Evolutionary conservation across 2,797 vertebrate species (phyloP), one percentile per base, ranked within the genome.

Genomic region (Lycodopsis pacificus): DNA sequence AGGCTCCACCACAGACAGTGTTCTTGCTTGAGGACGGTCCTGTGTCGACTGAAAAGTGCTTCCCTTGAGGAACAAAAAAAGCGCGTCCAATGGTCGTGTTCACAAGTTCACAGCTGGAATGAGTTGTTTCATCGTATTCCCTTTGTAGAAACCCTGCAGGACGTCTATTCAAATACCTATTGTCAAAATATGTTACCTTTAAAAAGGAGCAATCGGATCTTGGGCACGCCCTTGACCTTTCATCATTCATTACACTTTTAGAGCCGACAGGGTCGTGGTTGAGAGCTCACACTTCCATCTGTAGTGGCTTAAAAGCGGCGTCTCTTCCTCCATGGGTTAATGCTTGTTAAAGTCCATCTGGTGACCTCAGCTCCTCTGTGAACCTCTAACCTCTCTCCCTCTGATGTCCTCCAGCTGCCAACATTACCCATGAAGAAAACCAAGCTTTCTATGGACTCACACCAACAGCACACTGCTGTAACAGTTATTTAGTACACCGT

Each of bases 341-440:
- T 62, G 80, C 85, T 86, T 74, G 75, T 88, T 88, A 83, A 73
- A 81, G 79, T 77, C 87, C 86, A 91, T 91, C 89, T 90, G 88
- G 4, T 49, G 79, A 81, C 81, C 79, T 82, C 65, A 9, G 64
- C 65, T 62, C 83, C 75, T 71, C 75, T 63, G 59, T 71, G 82
- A 88, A 86, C 88, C 78, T 63, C 71, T 67, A 64, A 82, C 72
- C 87, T 57, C 22, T 10, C 49, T 10, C 17, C 46, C 73, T 64
- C 76, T 83, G 84, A 92, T 80, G 71, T 90, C 75, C 83, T 83
- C 65, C 75, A 77, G 86, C 79, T 86, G 86, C 58, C 77, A n/a
- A 68, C 70, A 81, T 79, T 44, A 65, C 63, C 57, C 49, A 77
- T 53, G 4, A 57, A 25, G 56, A 76, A 66, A 79, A 81, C 51